Evolutionary conservation across 2,888 invertebrate species (phyloP).

Genomic region (Athrips mouffetella): DNA sequence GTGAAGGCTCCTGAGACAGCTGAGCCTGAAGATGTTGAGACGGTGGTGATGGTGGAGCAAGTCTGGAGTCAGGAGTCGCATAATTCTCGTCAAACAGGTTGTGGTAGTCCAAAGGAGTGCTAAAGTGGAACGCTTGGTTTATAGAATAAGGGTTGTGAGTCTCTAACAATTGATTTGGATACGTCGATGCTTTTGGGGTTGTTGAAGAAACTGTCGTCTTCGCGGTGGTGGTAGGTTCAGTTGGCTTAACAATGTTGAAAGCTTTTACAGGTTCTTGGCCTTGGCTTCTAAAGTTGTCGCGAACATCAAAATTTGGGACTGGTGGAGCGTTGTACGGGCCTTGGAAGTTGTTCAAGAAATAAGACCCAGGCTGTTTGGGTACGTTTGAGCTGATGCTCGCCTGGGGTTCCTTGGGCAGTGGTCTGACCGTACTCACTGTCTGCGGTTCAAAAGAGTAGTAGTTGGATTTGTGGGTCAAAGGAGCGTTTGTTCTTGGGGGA

Average conservation of each 20-base stretch:
- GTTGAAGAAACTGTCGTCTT: constrained; percentile 41
- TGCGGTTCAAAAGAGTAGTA: constrained; percentile 70
- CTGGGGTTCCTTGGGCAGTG: constrained; percentile 40
- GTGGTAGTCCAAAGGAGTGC: constrained; percentile 67
- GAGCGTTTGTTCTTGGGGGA: constrained; percentile 48
- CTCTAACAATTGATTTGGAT: constrained; percentile 61
- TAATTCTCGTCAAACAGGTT: constrained; percentile 59
- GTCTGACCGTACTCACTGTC: constrained; percentile 52
- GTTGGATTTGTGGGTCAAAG: constrained; percentile 46
- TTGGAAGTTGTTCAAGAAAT: constrained; percentile 47
- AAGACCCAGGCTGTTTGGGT: constrained; percentile 50
- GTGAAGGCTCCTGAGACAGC: constrained; percentile 25
- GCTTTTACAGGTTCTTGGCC: constrained; percentile 33
- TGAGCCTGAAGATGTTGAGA: not conserved
- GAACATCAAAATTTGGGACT: constrained; percentile 40
- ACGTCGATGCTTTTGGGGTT: constrained; percentile 56
- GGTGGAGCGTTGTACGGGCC: constrained; percentile 48
- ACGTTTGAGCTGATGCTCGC: constrained; percentile 30
- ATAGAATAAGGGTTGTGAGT: constrained; percentile 73
- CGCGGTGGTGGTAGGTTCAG: constrained; percentile 43
- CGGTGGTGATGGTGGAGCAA: not conserved
- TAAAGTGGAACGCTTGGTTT: constrained; percentile 72
- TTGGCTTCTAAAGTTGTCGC: constrained; percentile 36
- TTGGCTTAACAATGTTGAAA: constrained; percentile 43
- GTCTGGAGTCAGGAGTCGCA: constrained; percentile 36